phyloP scores from a whole-genome alignment of 1,140 invertebrate species.

The Caenorhabditis remanei region DNA sequence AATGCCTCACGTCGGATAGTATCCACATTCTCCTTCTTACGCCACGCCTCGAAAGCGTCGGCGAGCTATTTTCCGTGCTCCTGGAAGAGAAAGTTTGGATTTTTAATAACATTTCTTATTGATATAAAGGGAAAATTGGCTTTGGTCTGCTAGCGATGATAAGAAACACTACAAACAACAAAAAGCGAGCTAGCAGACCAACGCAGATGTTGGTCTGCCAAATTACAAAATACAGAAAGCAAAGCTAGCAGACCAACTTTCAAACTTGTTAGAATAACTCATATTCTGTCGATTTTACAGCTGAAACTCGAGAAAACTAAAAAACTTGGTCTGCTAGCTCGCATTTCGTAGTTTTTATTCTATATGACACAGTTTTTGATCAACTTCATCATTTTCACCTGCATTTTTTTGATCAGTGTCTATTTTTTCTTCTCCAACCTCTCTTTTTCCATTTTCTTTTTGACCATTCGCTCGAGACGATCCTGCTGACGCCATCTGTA shows the following conservation, averaged over 20 bases:
- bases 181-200: no score
- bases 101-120: no score
- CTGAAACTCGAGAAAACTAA: no score
- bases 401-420: constrained; percentile 46
- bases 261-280: no score
- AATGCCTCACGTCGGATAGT: constrained; percentile 98
- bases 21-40: constrained; percentile 90
- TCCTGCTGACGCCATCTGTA: constrained; percentile 98
- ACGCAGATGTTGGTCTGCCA: no score
- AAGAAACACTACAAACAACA: no score
- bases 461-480: constrained; percentile 93
- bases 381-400: constrained; percentile 78
- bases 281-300: no score
- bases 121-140: no score
- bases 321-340: no score
- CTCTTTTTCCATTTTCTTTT: constrained; percentile 85
- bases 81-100: constrained; percentile 50
- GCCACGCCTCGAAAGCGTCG: constrained; percentile 73
- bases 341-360: not conserved
- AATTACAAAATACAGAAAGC: no score
- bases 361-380: not conserved
- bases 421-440: constrained; percentile 73
- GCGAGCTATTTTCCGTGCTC: constrained; percentile 68
- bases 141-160: no score
- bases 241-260: no score